These are phyloP conservation scores for Apteryx owenii DNA, from an alignment of 2,113 vertebrate species.

Conservation along the genomic window DNA sequence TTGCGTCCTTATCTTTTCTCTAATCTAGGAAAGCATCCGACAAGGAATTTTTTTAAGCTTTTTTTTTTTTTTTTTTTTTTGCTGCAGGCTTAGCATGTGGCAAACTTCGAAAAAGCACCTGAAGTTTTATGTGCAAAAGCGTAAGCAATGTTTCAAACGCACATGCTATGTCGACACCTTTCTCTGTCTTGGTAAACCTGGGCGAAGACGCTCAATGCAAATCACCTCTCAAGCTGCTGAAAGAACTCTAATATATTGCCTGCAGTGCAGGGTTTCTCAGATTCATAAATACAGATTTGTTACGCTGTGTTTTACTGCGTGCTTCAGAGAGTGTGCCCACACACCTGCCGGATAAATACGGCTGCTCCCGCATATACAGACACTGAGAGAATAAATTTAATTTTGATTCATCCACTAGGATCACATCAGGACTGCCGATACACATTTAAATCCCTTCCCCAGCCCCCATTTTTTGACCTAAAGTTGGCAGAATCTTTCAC, in stretches of 20 bases:
- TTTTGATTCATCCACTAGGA: background rate
- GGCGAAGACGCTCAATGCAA: background rate
- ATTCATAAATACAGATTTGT: conserved; percentile 56
- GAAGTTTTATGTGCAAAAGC: background rate
- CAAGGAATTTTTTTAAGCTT: background rate
- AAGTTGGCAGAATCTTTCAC: background rate
- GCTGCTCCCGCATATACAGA: background rate
- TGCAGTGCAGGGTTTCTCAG: conserved; percentile 13
- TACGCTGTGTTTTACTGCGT: conserved; percentile 7
- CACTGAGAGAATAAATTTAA: background rate
- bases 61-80: background rate
- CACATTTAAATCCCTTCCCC: background rate
- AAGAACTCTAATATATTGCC: conserved; percentile 25
- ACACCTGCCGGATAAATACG: conserved; percentile 13
- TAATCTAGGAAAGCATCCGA: background rate
- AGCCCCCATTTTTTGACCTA: background rate
- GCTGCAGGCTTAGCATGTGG: background rate
- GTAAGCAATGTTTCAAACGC: conserved; percentile 24
- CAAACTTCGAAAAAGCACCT: background rate
- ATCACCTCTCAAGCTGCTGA: background rate
- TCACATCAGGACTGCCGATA: background rate
- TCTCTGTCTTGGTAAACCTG: conserved; percentile 20
- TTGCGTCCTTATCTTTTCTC: background rate
- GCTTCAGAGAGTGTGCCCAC: background rate
- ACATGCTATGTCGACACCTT: conserved; percentile 21